Conservation (phyloP, 92 coral and sea anemone genomes). For the Isaurus tuberculatus region DNA sequence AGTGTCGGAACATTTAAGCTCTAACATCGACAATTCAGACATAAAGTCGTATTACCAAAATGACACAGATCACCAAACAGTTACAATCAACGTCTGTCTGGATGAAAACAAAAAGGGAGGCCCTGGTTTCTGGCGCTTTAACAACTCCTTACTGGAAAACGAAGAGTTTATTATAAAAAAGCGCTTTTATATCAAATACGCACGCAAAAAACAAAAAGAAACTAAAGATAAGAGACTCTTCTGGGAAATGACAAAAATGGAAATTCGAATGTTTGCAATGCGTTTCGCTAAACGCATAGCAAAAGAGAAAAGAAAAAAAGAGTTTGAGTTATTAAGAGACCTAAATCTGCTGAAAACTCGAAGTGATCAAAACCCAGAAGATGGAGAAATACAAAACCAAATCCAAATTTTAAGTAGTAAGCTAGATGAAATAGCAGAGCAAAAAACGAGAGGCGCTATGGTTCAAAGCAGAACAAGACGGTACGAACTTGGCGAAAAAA, state of each 20-base stretch:
- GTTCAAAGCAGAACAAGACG: slow-evolving; percentile 26
- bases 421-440: slow-evolving; percentile 21
- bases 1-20: slow-evolving; percentile 34
- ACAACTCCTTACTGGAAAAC: slow-evolving; percentile 50
- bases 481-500: slow-evolving; percentile 8
- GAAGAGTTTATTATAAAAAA: slow-evolving; percentile 29
- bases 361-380: slow-evolving; percentile 15
- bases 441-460: slow-evolving; percentile 10
- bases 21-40: slow-evolving; percentile 21
- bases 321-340: slow-evolving; percentile 21
- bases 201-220: slow-evolving; percentile 39
- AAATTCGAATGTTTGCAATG: slow-evolving; percentile 37
- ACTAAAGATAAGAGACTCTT: slow-evolving; percentile 1
- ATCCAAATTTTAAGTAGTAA: slow-evolving; percentile 3
- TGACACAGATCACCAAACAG: slow-evolving; percentile 47
- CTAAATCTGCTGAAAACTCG: not conserved
- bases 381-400: not conserved
- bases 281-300: slow-evolving; percentile 23
- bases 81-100: not conserved
- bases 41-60: slow-evolving; percentile 21
- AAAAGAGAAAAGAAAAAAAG: slow-evolving; percentile 26
- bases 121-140: slow-evolving; percentile 57
- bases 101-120: slow-evolving; percentile 30
- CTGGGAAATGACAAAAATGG: slow-evolving; percentile 55
- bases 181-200: slow-evolving; percentile 12